A percentile compares a stretch with the other conserved stretches of the same genome.
Conservation (phyloP, 2,113 vertebrate species). For the Esox niger region DNA sequence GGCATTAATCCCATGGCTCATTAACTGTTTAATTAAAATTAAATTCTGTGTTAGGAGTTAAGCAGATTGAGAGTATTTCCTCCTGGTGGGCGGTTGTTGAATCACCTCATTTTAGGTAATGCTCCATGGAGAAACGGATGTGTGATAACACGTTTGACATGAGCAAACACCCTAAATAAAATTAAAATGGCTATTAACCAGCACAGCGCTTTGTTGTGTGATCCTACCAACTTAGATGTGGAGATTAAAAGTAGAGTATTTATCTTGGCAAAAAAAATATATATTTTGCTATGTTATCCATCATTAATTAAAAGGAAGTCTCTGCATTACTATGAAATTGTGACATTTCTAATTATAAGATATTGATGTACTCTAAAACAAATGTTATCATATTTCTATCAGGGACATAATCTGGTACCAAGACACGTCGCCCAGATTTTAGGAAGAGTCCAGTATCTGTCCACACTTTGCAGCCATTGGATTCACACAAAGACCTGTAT, state of each 20-base stretch:
- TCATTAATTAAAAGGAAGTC: too few relatives aligned
- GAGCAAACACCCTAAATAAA: constrained; percentile 27
- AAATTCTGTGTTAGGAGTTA: constrained; percentile 76
- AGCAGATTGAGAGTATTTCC: constrained; percentile 75
- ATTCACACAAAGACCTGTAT: too few relatives aligned
- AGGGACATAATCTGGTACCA: too few relatives aligned
- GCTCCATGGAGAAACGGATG: constrained; percentile 47
- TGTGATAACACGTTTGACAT: constrained; percentile 49
- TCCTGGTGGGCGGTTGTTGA: constrained; percentile 70
- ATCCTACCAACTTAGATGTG: not conserved
- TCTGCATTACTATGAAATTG: too few relatives aligned
- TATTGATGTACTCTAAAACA: not conserved
- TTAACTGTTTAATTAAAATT: constrained; percentile 84
- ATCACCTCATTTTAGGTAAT: constrained; percentile 67
- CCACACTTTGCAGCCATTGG: too few relatives aligned
- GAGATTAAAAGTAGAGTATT: not conserved
- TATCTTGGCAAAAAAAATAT: not conserved
- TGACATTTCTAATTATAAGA: too few relatives aligned
- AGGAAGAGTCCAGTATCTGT: too few relatives aligned
- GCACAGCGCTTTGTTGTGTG: constrained; percentile 1
- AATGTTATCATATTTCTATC: not conserved
- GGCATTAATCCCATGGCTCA: constrained; percentile 84
- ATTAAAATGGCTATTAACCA: constrained; percentile 19
- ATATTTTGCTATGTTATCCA: too few relatives aligned
- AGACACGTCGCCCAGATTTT: too few relatives aligned